Conservation (phyloP, 37 sponge, comb jelly and placozoan species). For the Cladorhizidae sp. region DNA sequence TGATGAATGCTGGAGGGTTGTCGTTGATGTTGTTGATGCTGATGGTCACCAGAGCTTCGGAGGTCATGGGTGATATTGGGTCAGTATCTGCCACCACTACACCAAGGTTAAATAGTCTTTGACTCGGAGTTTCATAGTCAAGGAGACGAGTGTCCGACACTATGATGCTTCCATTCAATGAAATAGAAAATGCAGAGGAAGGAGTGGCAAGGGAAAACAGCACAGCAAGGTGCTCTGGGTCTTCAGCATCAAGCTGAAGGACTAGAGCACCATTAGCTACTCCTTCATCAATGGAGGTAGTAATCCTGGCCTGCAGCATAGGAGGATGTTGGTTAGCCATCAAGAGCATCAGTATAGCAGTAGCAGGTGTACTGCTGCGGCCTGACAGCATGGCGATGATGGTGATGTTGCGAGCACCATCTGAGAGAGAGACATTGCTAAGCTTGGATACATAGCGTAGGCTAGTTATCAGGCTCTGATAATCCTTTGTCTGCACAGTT, state of each 20-base stretch:
- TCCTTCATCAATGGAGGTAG: conserved; percentile 11
- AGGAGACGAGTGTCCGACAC: conserved; percentile 12
- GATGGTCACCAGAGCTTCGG: conserved; percentile 39
- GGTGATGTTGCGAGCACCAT: conserved; percentile 41
- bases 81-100: conserved; percentile 46
- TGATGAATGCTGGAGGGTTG: conserved; percentile 45
- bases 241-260: conserved; percentile 33
- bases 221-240: conserved; percentile 44
- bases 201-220: background rate
- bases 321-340: conserved; percentile 23
- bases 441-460: conserved; percentile 30
- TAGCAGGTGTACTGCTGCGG: background rate
- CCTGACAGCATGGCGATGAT: conserved; percentile 13
- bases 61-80: conserved; percentile 1
- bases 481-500: conserved; percentile 8
- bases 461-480: conserved; percentile 17
- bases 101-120: conserved; percentile 7
- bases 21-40: conserved; percentile 51
- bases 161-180: conserved; percentile 24
- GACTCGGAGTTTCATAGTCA: conserved; percentile 25
- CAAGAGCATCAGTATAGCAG: conserved; percentile 15
- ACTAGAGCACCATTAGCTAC: conserved; percentile 12
- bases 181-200: conserved; percentile 36
- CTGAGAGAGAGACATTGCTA: conserved; percentile 6
- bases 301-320: conserved; percentile 6